phyloP scores from a whole-genome alignment of 2,888 invertebrate genomes.

The Trichopoda pennipes region DNA sequence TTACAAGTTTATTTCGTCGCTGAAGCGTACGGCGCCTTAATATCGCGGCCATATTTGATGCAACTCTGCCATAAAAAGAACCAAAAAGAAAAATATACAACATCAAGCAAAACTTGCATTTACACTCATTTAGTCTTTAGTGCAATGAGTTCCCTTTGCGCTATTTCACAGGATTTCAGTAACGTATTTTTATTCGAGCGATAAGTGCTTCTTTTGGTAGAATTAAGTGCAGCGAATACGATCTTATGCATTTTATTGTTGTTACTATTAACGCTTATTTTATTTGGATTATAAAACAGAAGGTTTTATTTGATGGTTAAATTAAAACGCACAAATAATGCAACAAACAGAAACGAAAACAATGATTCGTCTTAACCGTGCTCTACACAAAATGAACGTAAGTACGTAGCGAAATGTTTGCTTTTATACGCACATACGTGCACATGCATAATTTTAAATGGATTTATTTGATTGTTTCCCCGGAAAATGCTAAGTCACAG shows the following conservation, averaged over 20 bases:
- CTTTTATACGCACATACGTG: not conserved
- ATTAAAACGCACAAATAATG: slow-evolving; percentile 63
- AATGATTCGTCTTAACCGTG: slow-evolving; percentile 27
- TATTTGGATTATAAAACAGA: slow-evolving; percentile 39
- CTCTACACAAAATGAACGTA: not conserved
- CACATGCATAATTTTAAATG: no score
- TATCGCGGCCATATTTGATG: slow-evolving; percentile 59
- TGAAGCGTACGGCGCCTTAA: slow-evolving; percentile 47
- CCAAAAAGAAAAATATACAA: slow-evolving; percentile 5
- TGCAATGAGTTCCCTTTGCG: slow-evolving; percentile 58
- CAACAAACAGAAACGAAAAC: slow-evolving; percentile 54
- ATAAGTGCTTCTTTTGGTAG: slow-evolving; percentile 49
- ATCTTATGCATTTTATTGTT: slow-evolving; percentile 25
- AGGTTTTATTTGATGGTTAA: slow-evolving; percentile 46
- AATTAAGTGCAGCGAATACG: slow-evolving; percentile 42
- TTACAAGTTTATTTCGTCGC: slow-evolving; percentile 59
- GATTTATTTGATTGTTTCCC: no score
- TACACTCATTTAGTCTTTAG: slow-evolving; percentile 64
- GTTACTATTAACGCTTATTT: slow-evolving; percentile 26
- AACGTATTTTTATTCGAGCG: slow-evolving; percentile 60
- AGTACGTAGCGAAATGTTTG: not conserved
- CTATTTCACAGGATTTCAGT: slow-evolving; percentile 55
- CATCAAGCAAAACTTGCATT: slow-evolving; percentile 55
- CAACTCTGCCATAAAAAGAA: slow-evolving; percentile 34
- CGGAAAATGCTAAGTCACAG: no score